These are phyloP conservation scores for Spisula solida DNA, from an alignment of 2,888 invertebrate species.

Conservation along the genomic window DNA sequence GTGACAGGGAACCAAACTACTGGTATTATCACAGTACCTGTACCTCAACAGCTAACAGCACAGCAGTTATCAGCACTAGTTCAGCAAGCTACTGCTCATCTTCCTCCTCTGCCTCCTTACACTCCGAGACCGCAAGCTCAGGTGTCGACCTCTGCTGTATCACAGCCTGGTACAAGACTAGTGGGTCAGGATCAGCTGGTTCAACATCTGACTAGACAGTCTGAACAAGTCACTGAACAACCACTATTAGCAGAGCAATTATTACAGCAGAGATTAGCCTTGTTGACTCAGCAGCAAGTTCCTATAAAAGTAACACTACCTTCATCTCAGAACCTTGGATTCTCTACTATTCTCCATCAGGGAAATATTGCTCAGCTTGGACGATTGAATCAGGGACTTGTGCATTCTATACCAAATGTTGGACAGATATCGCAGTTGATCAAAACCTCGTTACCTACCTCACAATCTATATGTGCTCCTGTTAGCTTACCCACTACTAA, in stretches of 20 bases:
- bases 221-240: slow-evolving; percentile 59
- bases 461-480: slow-evolving; percentile 37
- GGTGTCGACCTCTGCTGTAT: slow-evolving; percentile 22
- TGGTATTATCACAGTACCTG: slow-evolving; percentile 48
- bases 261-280: slow-evolving; percentile 55
- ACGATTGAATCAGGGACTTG: slow-evolving; percentile 42
- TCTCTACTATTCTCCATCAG: slow-evolving; percentile 59
- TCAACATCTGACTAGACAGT: slow-evolving; percentile 60
- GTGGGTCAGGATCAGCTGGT: slow-evolving; percentile 37
- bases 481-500: slow-evolving; percentile 57
- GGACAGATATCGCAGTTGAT: slow-evolving; percentile 52
- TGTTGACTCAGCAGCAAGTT: slow-evolving; percentile 51
- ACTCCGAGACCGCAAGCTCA: slow-evolving; percentile 42
- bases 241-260: slow-evolving; percentile 59
- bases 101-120: slow-evolving; percentile 63
- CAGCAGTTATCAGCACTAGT: slow-evolving; percentile 64
- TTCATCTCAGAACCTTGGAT: slow-evolving; percentile 49
- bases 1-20: slow-evolving; percentile 41
- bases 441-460: slow-evolving; percentile 47
- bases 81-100: slow-evolving; percentile 60
- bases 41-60: slow-evolving; percentile 61
- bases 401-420: slow-evolving; percentile 40
- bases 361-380: slow-evolving; percentile 54
- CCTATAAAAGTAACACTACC: slow-evolving; percentile 42
- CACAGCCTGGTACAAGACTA: not conserved